Percentiles rank a stretch among this genome's conserved stretches.
Conservation (phyloP, 2,113 vertebrate genomes). For the Onychorhynchus coronatus region DNA sequence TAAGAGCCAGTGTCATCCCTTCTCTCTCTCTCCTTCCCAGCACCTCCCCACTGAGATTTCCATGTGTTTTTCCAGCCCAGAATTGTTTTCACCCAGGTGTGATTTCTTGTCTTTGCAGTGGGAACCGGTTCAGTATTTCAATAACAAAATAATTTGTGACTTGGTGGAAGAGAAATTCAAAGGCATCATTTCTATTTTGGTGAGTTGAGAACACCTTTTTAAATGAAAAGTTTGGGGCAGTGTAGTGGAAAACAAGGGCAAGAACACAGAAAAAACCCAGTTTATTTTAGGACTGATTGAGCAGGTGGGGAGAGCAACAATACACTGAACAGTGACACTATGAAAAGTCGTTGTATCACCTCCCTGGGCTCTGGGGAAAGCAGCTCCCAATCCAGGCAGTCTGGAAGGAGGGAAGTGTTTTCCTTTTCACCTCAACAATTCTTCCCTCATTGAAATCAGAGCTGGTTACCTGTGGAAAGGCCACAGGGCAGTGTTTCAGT, state of each 20-base stretch:
- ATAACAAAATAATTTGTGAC: slow-evolving; percentile 99
- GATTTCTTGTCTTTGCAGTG: slow-evolving; percentile 77
- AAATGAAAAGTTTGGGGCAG: not conserved
- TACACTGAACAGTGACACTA: not conserved
- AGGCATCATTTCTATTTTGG: slow-evolving; percentile 97
- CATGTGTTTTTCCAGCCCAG: not conserved
- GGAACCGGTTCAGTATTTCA: slow-evolving; percentile 97
- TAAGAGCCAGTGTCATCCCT: slow-evolving; percentile 40
- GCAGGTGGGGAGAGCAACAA: not conserved
- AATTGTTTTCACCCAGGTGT: not conserved
- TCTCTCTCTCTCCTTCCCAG: not conserved
- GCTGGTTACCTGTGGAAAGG: not conserved
- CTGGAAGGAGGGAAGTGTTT: not conserved
- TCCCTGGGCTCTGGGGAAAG: not conserved
- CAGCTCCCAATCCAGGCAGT: not conserved
- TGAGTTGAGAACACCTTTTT: slow-evolving; percentile 66
- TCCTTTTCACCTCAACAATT: not conserved
- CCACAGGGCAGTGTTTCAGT: not conserved
- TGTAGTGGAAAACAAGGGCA: not conserved
- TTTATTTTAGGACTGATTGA: not conserved
- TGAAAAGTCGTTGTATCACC: not conserved
- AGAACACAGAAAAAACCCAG: not conserved
- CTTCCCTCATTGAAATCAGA: not conserved
- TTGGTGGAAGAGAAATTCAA: slow-evolving; percentile 98
- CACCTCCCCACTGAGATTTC: not conserved